Percentiles rank a stretch among this genome's conserved stretches.
These are phyloP conservation scores for Upupa epops DNA, from an alignment of 2,113 vertebrate species.

Conservation along the genomic window DNA sequence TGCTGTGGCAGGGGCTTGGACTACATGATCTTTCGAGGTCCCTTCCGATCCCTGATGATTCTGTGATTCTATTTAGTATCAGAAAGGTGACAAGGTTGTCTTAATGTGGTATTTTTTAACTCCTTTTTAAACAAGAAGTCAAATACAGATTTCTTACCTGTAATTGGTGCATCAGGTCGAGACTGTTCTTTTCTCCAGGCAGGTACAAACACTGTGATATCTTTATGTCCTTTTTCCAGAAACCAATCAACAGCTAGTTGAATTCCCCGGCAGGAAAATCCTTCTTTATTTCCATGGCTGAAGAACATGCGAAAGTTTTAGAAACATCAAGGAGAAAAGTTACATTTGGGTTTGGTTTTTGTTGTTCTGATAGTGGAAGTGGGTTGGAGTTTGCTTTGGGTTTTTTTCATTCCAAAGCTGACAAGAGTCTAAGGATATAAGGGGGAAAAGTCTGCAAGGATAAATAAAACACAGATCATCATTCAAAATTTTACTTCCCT, in stretches of 20 bases:
- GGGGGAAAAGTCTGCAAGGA: not conserved
- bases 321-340: conserved; percentile 5
- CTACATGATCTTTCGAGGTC: too few relatives aligned
- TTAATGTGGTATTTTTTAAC: not conserved
- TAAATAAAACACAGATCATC: not conserved
- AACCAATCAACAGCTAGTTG: conserved; percentile 98
- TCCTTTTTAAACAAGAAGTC: not conserved
- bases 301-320: conserved; percentile 61
- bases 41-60: too few relatives aligned
- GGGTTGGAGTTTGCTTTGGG: not conserved
- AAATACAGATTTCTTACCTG: conserved; percentile 78
- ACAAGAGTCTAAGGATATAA: not conserved
- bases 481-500: not conserved
- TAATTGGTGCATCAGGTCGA: conserved; percentile 94
- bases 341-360: not conserved
- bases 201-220: conserved; percentile 98
- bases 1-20: too few relatives aligned
- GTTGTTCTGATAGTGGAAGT: not conserved
- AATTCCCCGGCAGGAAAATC: conserved; percentile 97
- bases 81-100: not conserved
- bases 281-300: conserved; percentile 99
- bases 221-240: conserved; percentile 95
- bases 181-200: conserved; percentile 99
- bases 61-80: too few relatives aligned
- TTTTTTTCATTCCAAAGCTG: not conserved